These are phyloP conservation scores for Ctenicera cuprea DNA, from an alignment of 2,888 invertebrate species.

Conservation along the genomic window DNA sequence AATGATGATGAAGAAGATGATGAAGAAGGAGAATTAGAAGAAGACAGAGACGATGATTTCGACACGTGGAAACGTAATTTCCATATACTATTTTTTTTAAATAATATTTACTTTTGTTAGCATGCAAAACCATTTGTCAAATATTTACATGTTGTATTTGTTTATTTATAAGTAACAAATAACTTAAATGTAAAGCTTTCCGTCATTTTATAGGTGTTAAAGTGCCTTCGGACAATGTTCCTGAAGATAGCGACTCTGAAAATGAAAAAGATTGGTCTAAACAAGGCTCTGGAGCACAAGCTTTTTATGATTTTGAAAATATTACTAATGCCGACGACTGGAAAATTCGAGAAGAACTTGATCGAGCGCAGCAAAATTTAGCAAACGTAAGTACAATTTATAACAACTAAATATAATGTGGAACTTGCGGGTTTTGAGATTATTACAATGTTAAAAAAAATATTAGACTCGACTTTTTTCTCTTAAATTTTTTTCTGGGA, in stretches of 20 bases:
- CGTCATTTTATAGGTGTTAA: conserved; percentile 58
- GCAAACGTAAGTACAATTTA: conserved; percentile 64
- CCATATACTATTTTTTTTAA: conserved; percentile 9
- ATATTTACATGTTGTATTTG: conserved; percentile 30
- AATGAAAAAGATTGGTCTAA: conserved; percentile 59
- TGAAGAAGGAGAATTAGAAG: conserved; percentile 58
- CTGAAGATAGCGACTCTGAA: conserved; percentile 63
- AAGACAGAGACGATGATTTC: conserved; percentile 57
- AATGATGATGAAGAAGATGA: conserved; percentile 63
- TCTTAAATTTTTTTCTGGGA: no score
- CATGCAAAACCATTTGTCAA: conserved; percentile 49
- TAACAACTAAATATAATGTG: not conserved
- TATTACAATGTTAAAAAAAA: no score
- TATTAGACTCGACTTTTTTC: not conserved
- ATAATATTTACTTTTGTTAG: conserved; percentile 25
- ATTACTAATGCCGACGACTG: conserved; percentile 77
- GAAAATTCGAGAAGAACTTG: conserved; percentile 70
- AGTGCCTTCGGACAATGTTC: conserved; percentile 58
- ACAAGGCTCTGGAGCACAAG: conserved; percentile 60
- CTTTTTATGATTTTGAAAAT: conserved; percentile 73
- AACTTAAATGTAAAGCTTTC: conserved; percentile 51
- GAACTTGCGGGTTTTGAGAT: not conserved
- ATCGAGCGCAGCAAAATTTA: conserved; percentile 68
- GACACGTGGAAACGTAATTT: conserved; percentile 70
- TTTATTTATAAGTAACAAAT: conserved; percentile 5